Evolutionary conservation across 2,113 vertebrate species (phyloP).

Genomic region (Strix aluco): DNA sequence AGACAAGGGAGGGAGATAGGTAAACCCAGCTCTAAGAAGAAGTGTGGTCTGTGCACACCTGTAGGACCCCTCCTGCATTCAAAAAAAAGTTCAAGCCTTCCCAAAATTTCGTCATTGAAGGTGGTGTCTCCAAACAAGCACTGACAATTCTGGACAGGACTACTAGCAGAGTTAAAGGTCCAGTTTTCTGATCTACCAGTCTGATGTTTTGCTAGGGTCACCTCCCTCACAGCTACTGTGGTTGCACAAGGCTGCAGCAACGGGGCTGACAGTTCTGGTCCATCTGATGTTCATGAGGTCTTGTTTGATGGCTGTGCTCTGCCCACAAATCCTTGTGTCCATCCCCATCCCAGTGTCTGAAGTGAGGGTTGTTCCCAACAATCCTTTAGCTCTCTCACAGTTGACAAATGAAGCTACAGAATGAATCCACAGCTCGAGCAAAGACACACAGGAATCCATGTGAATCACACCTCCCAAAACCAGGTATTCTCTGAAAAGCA

Average conservation of each 20-base stretch:
- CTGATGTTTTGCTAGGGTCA: neutral
- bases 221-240: neutral
- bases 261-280: accelerated
- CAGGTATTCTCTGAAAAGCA: neutral
- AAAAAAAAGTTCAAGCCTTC: neutral
- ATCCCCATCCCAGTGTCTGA: neutral
- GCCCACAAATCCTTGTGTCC: neutral
- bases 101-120: neutral
- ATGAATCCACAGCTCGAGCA: neutral
- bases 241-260: neutral
- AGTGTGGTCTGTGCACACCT: neutral
- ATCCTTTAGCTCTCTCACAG: neutral
- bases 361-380: neutral
- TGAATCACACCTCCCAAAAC: neutral
- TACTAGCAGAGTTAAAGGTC: neutral
- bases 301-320: neutral
- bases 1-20: neutral
- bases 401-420: neutral
- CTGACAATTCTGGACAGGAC: neutral
- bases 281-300: neutral
- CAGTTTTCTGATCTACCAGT: neutral
- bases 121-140: neutral
- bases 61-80: neutral
- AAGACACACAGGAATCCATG: accelerated
- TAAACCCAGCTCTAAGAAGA: neutral